phyloP scores from a whole-genome alignment of 1,140 invertebrate species.

The Apolygus lucorum region DNA sequence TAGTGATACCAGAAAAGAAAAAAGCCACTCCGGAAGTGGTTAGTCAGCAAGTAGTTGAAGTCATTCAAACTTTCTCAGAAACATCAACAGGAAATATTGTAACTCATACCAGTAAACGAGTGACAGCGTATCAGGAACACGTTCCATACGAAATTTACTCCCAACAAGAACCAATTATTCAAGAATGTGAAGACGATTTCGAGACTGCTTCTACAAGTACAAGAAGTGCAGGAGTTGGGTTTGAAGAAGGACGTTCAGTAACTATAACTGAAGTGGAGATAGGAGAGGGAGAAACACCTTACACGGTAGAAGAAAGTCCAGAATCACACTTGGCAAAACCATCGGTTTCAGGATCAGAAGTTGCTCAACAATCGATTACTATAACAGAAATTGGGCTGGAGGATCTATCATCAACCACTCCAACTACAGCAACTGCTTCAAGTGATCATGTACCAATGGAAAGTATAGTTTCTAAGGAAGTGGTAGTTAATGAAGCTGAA shows the following conservation, averaged over 20 bases:
- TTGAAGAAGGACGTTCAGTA: conserved; percentile 44
- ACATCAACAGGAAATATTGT: conserved; percentile 26
- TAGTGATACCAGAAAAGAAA: conserved; percentile 31
- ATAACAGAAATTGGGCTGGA: conserved; percentile 10
- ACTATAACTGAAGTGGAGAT: conserved; percentile 43
- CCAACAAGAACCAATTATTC: conserved; percentile 35
- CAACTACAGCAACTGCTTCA: conserved; percentile 30
- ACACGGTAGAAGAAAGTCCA: conserved; percentile 40
- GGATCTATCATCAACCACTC: conserved; percentile 31
- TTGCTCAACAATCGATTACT: conserved; percentile 14
- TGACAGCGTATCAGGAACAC: conserved; percentile 38
- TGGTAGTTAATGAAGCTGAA: conserved; percentile 36
- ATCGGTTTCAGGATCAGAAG: conserved; percentile 12
- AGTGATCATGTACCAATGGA: conserved; percentile 36
- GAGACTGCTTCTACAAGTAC: conserved; percentile 14
- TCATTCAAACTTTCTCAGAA: conserved; percentile 29
- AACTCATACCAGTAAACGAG: conserved; percentile 29
- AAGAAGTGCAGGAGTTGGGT: conserved; percentile 36
- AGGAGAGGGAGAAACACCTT: conserved; percentile 37
- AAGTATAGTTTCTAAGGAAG: conserved; percentile 36
- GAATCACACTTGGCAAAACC: conserved; percentile 36
- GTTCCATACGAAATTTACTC: conserved; percentile 37
- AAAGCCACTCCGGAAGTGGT: conserved; percentile 27
- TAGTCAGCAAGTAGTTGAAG: conserved; percentile 29
- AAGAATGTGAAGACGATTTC: conserved; percentile 34